Evolutionary conservation across 2,888 invertebrate genomes (phyloP).

Genomic region (Acronicta psi): DNA sequence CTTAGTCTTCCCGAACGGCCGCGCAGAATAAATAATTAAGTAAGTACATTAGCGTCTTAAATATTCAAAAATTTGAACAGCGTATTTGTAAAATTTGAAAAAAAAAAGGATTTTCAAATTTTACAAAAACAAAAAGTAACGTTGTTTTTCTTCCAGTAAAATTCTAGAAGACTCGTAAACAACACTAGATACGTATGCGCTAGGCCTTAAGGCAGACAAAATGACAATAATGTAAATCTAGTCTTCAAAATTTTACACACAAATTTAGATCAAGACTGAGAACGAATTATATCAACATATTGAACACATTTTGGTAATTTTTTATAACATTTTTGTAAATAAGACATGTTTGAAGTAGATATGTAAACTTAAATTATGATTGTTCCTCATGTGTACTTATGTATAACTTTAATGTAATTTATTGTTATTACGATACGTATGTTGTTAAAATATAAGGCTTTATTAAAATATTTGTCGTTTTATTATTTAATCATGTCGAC

Average conservation of each 20-base stretch:
- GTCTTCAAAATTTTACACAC: conserved; percentile 54
- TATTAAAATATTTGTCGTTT: conserved; percentile 64
- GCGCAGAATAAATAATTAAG: no score
- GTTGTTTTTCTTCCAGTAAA: no score
- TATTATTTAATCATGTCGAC: conserved; percentile 21
- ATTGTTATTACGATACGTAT: conserved; percentile 80
- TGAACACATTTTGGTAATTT: conserved; percentile 50
- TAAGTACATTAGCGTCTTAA: no score
- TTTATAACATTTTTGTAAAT: conserved; percentile 49
- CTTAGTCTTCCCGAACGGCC: no score
- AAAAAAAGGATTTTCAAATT: no score
- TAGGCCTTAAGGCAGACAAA: conserved; percentile 45
- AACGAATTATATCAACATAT: conserved; percentile 51
- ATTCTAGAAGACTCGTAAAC: conserved; percentile 31
- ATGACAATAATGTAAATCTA: conserved; percentile 56
- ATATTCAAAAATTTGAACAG: no score
- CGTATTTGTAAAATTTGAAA: no score
- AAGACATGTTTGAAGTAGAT: conserved; percentile 51
- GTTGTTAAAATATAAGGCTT: conserved; percentile 84
- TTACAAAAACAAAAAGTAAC: no score
- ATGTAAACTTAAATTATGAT: conserved; percentile 58
- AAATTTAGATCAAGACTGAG: conserved; percentile 61
- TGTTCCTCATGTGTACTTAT: conserved; percentile 83
- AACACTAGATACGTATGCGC: conserved; percentile 52
- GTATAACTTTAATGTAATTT: conserved; percentile 76